Percentiles rank a stretch among this genome's conserved stretches.
phyloP scores from a whole-genome alignment of 2,113 vertebrate species.

The Lepus timidus region DNA sequence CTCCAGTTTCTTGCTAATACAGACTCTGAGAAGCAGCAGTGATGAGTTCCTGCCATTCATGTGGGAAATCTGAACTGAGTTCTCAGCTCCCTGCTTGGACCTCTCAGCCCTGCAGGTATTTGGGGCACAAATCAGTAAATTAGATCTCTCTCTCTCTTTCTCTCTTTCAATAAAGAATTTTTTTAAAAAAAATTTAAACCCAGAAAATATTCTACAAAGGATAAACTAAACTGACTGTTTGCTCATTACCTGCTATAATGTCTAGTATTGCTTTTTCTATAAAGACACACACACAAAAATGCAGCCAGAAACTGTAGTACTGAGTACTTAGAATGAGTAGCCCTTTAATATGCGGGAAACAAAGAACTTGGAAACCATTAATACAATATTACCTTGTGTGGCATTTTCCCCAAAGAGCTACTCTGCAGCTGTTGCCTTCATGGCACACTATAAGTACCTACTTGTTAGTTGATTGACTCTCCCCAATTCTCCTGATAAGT shows the following conservation, averaged over 20 bases:
- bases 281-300: constrained; percentile 34
- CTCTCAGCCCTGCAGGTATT: too few relatives aligned
- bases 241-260: not conserved
- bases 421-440: not conserved
- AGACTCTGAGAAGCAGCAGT: too few relatives aligned
- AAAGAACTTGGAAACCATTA: constrained; percentile 17
- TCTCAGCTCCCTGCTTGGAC: too few relatives aligned
- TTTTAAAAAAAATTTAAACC: too few relatives aligned
- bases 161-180: too few relatives aligned
- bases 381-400: not conserved
- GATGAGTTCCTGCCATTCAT: too few relatives aligned
- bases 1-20: too few relatives aligned
- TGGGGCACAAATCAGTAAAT: too few relatives aligned
- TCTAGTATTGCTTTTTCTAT: constrained; percentile 20
- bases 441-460: not conserved
- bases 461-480: constrained; percentile 9
- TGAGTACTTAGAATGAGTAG: constrained; percentile 33
- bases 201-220: constrained; percentile 4
- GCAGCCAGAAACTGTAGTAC: not conserved
- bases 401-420: constrained; percentile 8
- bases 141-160: too few relatives aligned
- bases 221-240: constrained; percentile 26
- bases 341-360: constrained; percentile 26
- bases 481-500: not conserved
- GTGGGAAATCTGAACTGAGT: too few relatives aligned